Percentiles rank a stretch among this genome's conserved stretches.
These are phyloP conservation scores for Andrena marginata DNA, from an alignment of 2,888 invertebrate species.

Conservation along the genomic window DNA sequence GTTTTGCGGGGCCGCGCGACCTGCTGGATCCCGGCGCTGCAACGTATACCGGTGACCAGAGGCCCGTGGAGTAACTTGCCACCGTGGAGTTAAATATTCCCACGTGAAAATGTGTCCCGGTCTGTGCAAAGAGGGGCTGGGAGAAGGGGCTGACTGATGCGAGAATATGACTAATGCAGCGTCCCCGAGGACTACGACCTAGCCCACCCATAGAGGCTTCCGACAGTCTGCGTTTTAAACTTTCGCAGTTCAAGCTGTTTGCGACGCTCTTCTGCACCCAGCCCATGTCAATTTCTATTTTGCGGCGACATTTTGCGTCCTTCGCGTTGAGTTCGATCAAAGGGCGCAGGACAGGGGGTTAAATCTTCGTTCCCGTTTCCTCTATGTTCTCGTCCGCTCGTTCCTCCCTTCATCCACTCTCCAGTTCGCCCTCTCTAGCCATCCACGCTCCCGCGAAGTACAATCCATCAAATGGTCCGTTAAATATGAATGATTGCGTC, in stretches of 20 bases:
- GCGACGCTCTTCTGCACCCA: background rate
- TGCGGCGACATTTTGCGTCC: too few species aligned
- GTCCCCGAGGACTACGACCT: conserved; percentile 72
- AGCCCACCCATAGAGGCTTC: conserved; percentile 37
- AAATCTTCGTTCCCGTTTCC: conserved; percentile 3
- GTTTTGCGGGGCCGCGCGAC: conserved; percentile 33
- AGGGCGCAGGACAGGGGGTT: too few species aligned
- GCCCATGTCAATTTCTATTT: too few species aligned
- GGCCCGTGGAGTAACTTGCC: conserved; percentile 72
- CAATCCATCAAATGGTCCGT: conserved; percentile 76
- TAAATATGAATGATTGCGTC: conserved; percentile 73
- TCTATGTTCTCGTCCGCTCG: conserved; percentile 1
- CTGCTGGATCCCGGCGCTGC: conserved; percentile 16
- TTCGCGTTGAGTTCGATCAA: too few species aligned
- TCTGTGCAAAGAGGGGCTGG: conserved; percentile 54
- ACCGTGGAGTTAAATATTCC: conserved; percentile 79
- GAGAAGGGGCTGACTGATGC: conserved; percentile 73
- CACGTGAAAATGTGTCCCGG: conserved; percentile 77
- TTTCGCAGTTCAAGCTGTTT: conserved; percentile 13
- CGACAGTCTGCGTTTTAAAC: conserved; percentile 42
- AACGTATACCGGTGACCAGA: conserved; percentile 57
- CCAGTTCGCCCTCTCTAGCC: conserved; percentile 1
- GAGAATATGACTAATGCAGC: conserved; percentile 79
- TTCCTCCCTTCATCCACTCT: conserved; percentile 22
- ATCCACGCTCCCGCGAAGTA: conserved; percentile 32